phyloP scores from a whole-genome alignment of 2,888 invertebrate genomes.

The Netelia virgata region DNA sequence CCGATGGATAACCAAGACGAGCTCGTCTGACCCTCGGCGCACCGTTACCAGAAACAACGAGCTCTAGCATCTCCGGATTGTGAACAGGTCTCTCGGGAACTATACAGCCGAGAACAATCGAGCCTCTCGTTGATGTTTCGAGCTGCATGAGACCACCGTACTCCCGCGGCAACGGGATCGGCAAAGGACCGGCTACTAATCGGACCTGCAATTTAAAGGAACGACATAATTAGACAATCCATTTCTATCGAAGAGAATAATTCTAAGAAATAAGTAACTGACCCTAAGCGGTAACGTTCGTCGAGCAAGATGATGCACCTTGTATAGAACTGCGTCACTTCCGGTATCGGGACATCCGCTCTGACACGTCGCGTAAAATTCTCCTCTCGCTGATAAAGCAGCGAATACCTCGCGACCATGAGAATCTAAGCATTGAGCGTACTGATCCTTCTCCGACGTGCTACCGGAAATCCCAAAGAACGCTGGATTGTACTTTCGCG shows the following conservation, averaged over 20 bases:
- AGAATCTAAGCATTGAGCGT: slow-evolving; percentile 86
- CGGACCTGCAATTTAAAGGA: slow-evolving; percentile 80
- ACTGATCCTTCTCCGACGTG: slow-evolving; percentile 84
- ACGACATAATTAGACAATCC: not conserved
- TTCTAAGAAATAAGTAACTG: slow-evolving; percentile 45
- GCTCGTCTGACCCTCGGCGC: slow-evolving; percentile 82
- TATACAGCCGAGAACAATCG: slow-evolving; percentile 86
- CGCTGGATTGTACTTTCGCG: slow-evolving; percentile 81
- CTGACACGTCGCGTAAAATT: slow-evolving; percentile 86
- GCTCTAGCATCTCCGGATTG: slow-evolving; percentile 83
- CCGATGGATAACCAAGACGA: slow-evolving; percentile 83
- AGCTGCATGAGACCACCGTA: slow-evolving; percentile 84
- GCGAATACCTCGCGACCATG: slow-evolving; percentile 85
- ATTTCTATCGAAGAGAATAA: no score
- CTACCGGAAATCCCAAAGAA: slow-evolving; percentile 83
- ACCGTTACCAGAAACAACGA: slow-evolving; percentile 82
- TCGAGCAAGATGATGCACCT: slow-evolving; percentile 85
- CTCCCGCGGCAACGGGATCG: slow-evolving; percentile 82
- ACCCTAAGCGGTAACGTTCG: slow-evolving; percentile 85
- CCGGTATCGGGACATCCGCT: slow-evolving; percentile 83
- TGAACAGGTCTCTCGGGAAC: slow-evolving; percentile 84
- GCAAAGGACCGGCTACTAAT: slow-evolving; percentile 85
- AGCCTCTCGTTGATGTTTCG: slow-evolving; percentile 82
- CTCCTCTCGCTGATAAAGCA: slow-evolving; percentile 85
- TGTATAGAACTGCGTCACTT: slow-evolving; percentile 85